Evolutionary conservation across 2,888 invertebrate species (phyloP).

Genomic region (Philhelius pedissequus): DNA sequence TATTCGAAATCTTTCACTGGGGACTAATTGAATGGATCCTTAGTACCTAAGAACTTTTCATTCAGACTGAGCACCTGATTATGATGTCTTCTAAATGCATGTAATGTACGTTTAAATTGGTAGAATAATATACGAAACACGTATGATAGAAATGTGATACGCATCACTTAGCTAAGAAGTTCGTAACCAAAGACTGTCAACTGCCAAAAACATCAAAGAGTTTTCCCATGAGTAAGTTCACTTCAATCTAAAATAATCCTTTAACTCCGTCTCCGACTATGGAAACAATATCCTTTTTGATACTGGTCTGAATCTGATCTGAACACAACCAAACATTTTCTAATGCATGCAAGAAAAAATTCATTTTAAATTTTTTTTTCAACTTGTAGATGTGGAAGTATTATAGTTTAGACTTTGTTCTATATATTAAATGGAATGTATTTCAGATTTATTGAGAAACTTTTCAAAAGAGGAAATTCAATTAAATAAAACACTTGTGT

Average conservation of each 20-base stretch:
- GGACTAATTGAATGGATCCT: too few relatives aligned
- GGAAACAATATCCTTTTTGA: not conserved
- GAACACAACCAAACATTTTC: not conserved
- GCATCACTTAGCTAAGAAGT: too few relatives aligned
- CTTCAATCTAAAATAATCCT: too few relatives aligned
- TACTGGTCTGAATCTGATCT: not conserved
- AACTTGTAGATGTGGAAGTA: not conserved
- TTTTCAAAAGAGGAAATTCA: not conserved
- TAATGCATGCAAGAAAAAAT: not conserved
- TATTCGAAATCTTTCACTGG: too few relatives aligned
- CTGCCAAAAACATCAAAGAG: not conserved
- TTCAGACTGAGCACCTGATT: too few relatives aligned
- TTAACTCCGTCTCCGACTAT: not conserved
- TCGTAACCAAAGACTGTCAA: not conserved
- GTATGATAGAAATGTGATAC: too few relatives aligned
- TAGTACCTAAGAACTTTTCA: too few relatives aligned
- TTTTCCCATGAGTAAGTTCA: not conserved
- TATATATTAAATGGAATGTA: not conserved
- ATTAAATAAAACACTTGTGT: not conserved
- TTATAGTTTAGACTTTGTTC: not conserved
- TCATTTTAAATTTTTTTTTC: not conserved
- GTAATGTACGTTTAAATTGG: too few relatives aligned
- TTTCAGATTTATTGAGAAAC: not conserved
- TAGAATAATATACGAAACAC: too few relatives aligned
- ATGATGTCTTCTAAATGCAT: too few relatives aligned